Percentiles rank a stretch among this genome's conserved stretches.
Conservation (phyloP, 2,888 invertebrate species). For the Cheilosia soror region DNA sequence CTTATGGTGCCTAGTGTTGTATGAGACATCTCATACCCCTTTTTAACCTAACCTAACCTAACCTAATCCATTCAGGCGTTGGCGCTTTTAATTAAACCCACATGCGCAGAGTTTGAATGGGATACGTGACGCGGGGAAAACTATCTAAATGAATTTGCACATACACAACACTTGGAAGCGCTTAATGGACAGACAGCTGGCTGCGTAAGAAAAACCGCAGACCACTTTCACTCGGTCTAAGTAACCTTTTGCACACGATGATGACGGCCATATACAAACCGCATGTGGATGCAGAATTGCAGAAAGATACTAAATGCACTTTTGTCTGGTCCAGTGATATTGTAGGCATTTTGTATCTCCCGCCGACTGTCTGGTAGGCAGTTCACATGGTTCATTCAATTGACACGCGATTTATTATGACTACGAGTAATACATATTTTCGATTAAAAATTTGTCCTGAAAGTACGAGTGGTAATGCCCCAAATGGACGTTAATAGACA, state of each 20-base stretch:
- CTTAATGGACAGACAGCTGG: slow-evolving; percentile 62
- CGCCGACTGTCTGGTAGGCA: background rate
- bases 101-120: slow-evolving; percentile 42
- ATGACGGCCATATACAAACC: slow-evolving; percentile 23
- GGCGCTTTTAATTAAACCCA: slow-evolving; percentile 74
- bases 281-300: slow-evolving; percentile 10
- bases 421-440: slow-evolving; percentile 25
- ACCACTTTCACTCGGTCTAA: slow-evolving; percentile 63
- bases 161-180: slow-evolving; percentile 18
- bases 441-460: slow-evolving; percentile 29
- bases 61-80: slow-evolving; percentile 46
- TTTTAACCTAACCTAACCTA: too few relatives aligned
- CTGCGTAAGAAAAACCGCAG: slow-evolving; percentile 46
- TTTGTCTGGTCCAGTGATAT: slow-evolving; percentile 38
- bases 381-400: background rate
- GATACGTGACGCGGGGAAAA: background rate
- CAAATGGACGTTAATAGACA: slow-evolving; percentile 24
- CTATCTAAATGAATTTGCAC: slow-evolving; percentile 60
- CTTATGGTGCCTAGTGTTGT: too few relatives aligned
- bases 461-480: background rate
- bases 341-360: slow-evolving; percentile 3
- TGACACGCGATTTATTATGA: slow-evolving; percentile 41
- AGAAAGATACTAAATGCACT: slow-evolving; percentile 51
- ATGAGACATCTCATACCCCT: too few relatives aligned
- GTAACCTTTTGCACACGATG: slow-evolving; percentile 35